Percentiles rank a stretch among this genome's conserved stretches.
Evolutionary conservation across 2,888 invertebrate genomes (phyloP).

Genomic region (Patella depressa): DNA sequence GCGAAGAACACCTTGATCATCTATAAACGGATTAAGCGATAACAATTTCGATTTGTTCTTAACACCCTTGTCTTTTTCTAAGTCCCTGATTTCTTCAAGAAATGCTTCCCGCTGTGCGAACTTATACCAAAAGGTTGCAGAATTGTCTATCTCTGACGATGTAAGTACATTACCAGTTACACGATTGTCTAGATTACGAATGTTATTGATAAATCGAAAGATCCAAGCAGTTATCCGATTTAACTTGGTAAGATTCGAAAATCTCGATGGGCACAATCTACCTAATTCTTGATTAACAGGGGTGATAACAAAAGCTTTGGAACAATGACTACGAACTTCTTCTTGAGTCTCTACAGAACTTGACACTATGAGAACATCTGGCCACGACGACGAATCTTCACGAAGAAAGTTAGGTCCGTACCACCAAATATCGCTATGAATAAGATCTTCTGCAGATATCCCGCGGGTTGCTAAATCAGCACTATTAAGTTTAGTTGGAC

Average conservation of each 20-base stretch:
- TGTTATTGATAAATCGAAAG: not conserved
- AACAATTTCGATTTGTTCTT: too few relatives aligned
- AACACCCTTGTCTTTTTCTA: too few relatives aligned
- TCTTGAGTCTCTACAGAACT: too few relatives aligned
- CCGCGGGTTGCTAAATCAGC: slow-evolving; percentile 28
- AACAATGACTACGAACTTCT: too few relatives aligned
- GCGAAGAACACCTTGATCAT: not conserved
- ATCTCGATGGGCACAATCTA: not conserved
- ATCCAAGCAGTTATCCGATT: not conserved
- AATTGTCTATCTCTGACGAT: not conserved
- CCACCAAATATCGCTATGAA: slow-evolving; percentile 22
- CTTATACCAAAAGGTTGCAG: too few relatives aligned
- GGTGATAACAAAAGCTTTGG: not conserved
- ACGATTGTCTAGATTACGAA: not conserved
- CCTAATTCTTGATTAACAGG: not conserved
- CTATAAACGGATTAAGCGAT: too few relatives aligned
- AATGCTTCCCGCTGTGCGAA: too few relatives aligned
- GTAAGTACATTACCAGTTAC: not conserved
- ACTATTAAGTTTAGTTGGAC: slow-evolving; percentile 24
- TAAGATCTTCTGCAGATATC: slow-evolving; percentile 9
- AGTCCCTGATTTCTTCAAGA: too few relatives aligned
- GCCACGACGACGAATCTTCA: too few relatives aligned
- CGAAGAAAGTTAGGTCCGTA: slow-evolving; percentile 12
- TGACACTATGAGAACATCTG: too few relatives aligned
- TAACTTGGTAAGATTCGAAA: not conserved